Evolutionary conservation across 2,888 invertebrate species (phyloP).

Genomic region (Cephonodes hylas): DNA sequence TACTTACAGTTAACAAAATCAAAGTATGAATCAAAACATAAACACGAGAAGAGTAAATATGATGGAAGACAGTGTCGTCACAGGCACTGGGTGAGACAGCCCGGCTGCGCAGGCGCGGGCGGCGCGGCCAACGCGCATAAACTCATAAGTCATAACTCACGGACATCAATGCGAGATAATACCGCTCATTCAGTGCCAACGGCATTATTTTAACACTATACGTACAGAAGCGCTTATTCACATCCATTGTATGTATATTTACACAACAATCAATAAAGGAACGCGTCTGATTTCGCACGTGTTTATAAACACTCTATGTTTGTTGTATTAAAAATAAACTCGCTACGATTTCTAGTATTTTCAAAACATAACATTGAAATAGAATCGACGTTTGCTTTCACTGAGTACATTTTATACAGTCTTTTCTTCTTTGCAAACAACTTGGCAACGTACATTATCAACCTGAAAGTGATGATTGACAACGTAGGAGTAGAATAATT

Average conservation of each 20-base stretch:
- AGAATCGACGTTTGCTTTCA: conserved; percentile 4
- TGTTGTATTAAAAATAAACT: conserved; percentile 1
- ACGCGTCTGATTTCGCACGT: conserved; percentile 2
- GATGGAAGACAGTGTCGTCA: conserved; percentile 32
- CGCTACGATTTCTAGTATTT: conserved; percentile 5
- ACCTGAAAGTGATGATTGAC: too few relatives aligned
- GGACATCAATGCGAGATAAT: conserved; percentile 54
- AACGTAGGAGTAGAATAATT: not conserved
- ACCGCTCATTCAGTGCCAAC: conserved; percentile 55
- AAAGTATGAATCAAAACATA: not conserved
- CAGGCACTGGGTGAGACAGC: conserved; percentile 60
- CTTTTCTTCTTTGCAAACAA: too few relatives aligned
- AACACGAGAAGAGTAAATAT: conserved; percentile 2
- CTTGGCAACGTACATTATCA: too few relatives aligned
- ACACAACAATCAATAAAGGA: conserved; percentile 11
- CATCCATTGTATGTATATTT: conserved; percentile 10
- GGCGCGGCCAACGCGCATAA: conserved; percentile 33
- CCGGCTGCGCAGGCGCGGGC: conserved; percentile 46
- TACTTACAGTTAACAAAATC: not conserved
- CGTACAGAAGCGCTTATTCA: not conserved
- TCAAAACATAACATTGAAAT: conserved; percentile 5
- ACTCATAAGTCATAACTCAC: conserved; percentile 53
- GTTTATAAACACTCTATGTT: conserved; percentile 8
- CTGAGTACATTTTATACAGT: not conserved
- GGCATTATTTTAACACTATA: conserved; percentile 44